phyloP scores from a whole-genome alignment of 2,888 invertebrate genomes.

The Dryomyza anilis region DNA sequence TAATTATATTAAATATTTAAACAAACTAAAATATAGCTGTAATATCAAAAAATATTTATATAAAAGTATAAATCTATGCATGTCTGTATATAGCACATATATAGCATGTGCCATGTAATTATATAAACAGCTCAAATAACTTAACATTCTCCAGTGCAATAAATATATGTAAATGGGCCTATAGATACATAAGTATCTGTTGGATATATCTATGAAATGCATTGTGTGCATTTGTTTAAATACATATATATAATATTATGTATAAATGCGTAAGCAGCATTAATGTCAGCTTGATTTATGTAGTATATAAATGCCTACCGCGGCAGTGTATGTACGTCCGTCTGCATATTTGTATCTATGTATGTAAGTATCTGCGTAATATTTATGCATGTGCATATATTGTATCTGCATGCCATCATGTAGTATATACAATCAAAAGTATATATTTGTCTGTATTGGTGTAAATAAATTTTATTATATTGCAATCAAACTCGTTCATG shows the following conservation, averaged over 20 bases:
- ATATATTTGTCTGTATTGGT: not conserved
- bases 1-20: too few species aligned
- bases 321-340: not conserved
- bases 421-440: not conserved
- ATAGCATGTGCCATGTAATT: too few species aligned
- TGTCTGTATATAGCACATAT: too few species aligned
- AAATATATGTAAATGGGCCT: not conserved
- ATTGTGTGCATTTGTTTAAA: constrained; percentile 3
- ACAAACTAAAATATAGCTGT: too few species aligned
- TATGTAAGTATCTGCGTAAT: not conserved
- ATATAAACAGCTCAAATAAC: too few species aligned
- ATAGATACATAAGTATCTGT: constrained; percentile 1
- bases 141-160: not conserved
- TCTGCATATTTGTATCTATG: not conserved
- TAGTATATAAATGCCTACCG: not conserved
- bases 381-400: not conserved
- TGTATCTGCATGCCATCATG: not conserved
- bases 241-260: too few species aligned
- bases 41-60: too few species aligned
- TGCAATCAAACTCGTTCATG: constrained; percentile 20
- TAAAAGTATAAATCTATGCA: too few species aligned
- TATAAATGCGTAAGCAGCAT: not conserved
- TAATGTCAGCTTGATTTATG: not conserved
- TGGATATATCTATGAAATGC: too few species aligned
- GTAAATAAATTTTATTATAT: constrained; percentile 22